Evolutionary conservation across 2,888 invertebrate species (phyloP).

Genomic region (Athalia circularis): DNA sequence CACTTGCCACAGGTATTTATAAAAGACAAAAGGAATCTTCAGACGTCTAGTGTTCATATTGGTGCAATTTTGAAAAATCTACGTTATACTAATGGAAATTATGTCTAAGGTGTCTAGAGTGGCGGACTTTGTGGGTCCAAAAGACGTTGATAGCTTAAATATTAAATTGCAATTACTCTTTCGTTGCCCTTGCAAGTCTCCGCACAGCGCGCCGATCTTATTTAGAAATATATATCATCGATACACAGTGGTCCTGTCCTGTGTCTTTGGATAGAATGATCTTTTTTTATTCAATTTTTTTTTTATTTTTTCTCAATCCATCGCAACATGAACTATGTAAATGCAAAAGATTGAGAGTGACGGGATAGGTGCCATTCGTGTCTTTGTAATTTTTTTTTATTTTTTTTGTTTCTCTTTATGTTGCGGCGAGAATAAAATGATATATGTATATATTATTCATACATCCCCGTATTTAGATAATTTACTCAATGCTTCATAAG

Average conservation of each 20-base stretch:
- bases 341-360: neutral
- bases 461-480: constrained; percentile 8
- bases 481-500: constrained; percentile 25
- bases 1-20: too few relatives aligned
- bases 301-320: too few relatives aligned
- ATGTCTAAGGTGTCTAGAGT: constrained; percentile 2
- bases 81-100: neutral
- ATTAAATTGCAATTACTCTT: neutral
- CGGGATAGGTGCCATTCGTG: constrained; percentile 21
- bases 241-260: constrained; percentile 24
- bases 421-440: neutral
- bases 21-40: too few relatives aligned
- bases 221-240: constrained; percentile 21
- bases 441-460: constrained; percentile 37
- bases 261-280: constrained; percentile 22
- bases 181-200: constrained; percentile 6
- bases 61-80: neutral
- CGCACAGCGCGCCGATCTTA: constrained; percentile 7
- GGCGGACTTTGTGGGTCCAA: constrained; percentile 18
- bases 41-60: constrained; percentile 2
- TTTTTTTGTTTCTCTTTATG: neutral
- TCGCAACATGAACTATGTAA: neutral
- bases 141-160: constrained; percentile 14
- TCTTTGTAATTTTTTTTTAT: too few relatives aligned
- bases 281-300: neutral